Base-by-base conservation (phyloP, 1,140 invertebrate genomes). In the Pachypeltis micranthus region DNA sequence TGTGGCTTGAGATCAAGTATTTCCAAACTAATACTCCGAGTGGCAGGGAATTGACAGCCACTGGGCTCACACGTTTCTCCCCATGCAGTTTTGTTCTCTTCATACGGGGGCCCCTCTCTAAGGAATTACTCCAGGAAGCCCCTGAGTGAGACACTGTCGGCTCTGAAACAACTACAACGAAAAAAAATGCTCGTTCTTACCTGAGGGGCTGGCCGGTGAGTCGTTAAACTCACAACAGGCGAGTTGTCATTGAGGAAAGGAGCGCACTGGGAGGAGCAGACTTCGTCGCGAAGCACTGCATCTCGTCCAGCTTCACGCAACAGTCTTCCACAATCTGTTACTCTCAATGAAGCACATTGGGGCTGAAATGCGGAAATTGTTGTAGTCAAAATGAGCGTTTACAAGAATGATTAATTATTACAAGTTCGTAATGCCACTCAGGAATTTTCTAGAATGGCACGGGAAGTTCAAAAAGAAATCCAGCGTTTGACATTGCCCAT, bases 231-330 rank as follows among this genome's bases (percentile, higher is more conserved):
- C 28, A 67, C 55, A 51, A 66, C 65, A 7, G 72, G 59, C 1
- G 76, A 73, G 0, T 74, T 70, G 34, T 74, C 71, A 27, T 79
- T 72, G 12, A 83, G 69, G 44, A 82, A 72, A 64, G 81, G 84
- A 16, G 86, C 85, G 70, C 92, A 95, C 75, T 95, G 92, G 1
- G 90, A 88, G 16, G 88, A 87, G 74, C 92, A 95, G 0, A 93
- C 88, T 67, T 91, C 88, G 69, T 95, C 92, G 1, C 83, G 80
- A 23, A 91, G 72, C 23, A 95, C 87, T 0, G 85, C 85, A 54
- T 92, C 88, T 44, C 84, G 81, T 25, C 87, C 83, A 74, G 88
- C 91, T 74, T 91, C 88, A 25, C 85, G 79, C 25, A 90, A 75
- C 29, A 94, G 77, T 67, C 89, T 85, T 34, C 83, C 83, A 72